Evolutionary conservation across 2,113 vertebrate genomes (phyloP).

Genomic region (Pangasianodon gigas): DNA sequence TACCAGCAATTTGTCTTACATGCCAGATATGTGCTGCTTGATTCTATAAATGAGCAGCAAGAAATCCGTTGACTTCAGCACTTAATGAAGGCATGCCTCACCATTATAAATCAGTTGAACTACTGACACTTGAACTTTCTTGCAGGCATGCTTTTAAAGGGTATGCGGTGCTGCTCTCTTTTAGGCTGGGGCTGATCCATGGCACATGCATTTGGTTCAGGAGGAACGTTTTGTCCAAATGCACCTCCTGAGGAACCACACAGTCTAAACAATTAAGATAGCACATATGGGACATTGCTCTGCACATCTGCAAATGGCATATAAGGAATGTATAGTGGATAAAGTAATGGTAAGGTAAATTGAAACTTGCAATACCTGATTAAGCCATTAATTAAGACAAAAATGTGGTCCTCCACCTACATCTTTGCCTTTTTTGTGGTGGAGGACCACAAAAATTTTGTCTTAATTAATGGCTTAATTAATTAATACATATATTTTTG

Average conservation of each 20-base stretch:
- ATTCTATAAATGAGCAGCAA: conserved; percentile 75
- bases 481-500: background rate
- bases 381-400: background rate
- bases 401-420: too few species aligned
- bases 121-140: conserved; percentile 80
- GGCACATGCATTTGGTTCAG: conserved; percentile 74
- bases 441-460: background rate
- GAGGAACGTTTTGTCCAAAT: conserved; percentile 60
- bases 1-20: conserved; percentile 73
- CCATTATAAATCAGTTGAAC: conserved; percentile 83
- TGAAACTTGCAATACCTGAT: background rate
- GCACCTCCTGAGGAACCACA: conserved; percentile 61
- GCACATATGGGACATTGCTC: background rate
- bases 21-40: conserved; percentile 68
- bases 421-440: too few species aligned
- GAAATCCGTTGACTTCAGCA: conserved; percentile 68
- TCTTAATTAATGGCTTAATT: background rate
- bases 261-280: conserved; percentile 52
- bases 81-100: conserved; percentile 71
- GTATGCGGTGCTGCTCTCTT: conserved; percentile 64
- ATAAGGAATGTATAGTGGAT: background rate
- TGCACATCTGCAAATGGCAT: background rate
- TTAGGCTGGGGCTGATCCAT: conserved; percentile 74
- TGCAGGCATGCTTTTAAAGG: conserved; percentile 70
- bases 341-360: background rate